phyloP scores from a whole-genome alignment of 2,113 vertebrate genomes.

The Tyrannus savana region DNA sequence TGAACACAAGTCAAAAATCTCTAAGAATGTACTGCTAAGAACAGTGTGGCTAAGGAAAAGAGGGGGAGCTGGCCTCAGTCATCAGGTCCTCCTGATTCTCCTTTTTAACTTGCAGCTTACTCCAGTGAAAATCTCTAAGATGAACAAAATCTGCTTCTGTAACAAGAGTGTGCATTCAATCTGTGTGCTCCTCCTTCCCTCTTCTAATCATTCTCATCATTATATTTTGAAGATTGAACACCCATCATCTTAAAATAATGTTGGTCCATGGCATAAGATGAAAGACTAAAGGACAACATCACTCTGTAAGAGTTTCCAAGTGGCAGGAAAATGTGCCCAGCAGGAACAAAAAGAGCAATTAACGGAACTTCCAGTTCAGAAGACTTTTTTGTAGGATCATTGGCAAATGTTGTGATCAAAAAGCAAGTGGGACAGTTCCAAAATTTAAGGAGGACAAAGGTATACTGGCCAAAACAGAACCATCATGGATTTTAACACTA shows the following conservation, averaged over 20 bases:
- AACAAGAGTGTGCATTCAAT: neutral
- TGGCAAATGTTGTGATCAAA: neutral
- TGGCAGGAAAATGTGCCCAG: neutral
- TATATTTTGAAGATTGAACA: neutral
- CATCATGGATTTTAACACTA: neutral
- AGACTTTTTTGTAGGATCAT: neutral
- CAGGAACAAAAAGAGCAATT: neutral
- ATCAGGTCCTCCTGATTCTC: neutral
- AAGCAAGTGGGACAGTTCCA: neutral
- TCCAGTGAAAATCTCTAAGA: neutral
- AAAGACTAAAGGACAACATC: neutral
- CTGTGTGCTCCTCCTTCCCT: neutral
- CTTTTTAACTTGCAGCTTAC: neutral
- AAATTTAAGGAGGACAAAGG: neutral
- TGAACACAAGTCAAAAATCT: conserved; percentile 6
- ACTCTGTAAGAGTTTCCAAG: neutral
- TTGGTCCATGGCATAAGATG: neutral
- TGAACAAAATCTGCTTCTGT: neutral
- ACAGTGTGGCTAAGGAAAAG: neutral
- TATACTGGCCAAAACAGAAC: neutral
- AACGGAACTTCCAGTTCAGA: neutral
- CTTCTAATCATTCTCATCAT: neutral
- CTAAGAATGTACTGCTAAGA: neutral
- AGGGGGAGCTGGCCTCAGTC: neutral
- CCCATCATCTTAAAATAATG: neutral